Evolutionary conservation across 30 jellyfish, hydroid and myxozoan genomes (phyloP).

Genomic region (Chironex yamaguchii): DNA sequence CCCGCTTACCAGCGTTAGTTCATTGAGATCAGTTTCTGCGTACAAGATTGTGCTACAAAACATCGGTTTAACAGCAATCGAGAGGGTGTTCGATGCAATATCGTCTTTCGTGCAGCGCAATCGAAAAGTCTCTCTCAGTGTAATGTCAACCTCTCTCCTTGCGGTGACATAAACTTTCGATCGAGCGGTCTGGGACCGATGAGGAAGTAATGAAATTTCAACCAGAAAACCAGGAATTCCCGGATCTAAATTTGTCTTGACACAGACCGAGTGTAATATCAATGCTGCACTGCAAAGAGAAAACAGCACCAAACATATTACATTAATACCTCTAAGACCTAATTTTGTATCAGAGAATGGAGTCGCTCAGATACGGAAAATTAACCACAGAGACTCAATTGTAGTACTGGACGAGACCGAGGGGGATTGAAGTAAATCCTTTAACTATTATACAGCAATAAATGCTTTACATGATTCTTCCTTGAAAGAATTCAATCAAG

Average conservation of each 20-base stretch:
- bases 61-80: slow-evolving; percentile 85
- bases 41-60: slow-evolving; percentile 62
- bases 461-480: too few relatives aligned
- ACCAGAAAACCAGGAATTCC: slow-evolving; percentile 86
- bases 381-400: too few relatives aligned
- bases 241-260: slow-evolving; percentile 49
- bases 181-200: slow-evolving; percentile 46
- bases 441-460: too few relatives aligned
- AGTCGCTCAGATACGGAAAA: too few relatives aligned
- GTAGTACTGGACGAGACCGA: too few relatives aligned
- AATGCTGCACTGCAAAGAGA: slow-evolving; percentile 25
- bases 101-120: slow-evolving; percentile 67
- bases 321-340: too few relatives aligned
- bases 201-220: slow-evolving; percentile 85
- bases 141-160: slow-evolving; percentile 62
- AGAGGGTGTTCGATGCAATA: slow-evolving; percentile 53
- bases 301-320: too few relatives aligned
- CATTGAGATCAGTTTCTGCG: slow-evolving; percentile 87
- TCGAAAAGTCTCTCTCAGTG: slow-evolving; percentile 69
- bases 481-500: too few relatives aligned
- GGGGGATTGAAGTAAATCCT: too few relatives aligned
- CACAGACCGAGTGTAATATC: slow-evolving; percentile 57
- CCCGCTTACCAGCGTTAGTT: slow-evolving; percentile 42
- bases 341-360: too few relatives aligned
- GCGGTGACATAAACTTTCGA: slow-evolving; percentile 73